Conservation (phyloP, 2,888 invertebrate species). For the Steinernema carpocapsae region DNA sequence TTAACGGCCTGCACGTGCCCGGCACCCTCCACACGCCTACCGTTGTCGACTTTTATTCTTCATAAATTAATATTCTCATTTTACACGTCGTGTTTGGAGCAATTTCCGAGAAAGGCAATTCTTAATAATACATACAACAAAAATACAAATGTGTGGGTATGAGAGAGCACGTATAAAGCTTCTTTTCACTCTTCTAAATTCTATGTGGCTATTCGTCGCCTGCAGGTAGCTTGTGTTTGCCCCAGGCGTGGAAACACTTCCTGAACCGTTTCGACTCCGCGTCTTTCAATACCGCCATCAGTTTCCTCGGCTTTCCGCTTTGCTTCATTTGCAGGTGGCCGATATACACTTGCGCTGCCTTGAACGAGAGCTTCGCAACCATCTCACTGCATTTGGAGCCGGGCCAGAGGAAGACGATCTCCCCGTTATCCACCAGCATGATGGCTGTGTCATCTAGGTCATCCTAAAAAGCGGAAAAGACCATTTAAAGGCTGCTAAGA, state of each 20-base stretch:
- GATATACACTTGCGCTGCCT: conserved; percentile 98
- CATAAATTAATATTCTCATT: conserved; percentile 14
- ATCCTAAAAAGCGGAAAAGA: conserved; percentile 76
- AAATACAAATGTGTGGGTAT: neutral
- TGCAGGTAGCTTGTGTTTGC: conserved; percentile 82
- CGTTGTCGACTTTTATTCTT: no score
- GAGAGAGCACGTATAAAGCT: neutral
- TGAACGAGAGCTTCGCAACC: conserved; percentile 96
- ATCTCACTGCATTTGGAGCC: conserved; percentile 96
- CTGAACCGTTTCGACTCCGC: conserved; percentile 93
- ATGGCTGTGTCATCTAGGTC: conserved; percentile 99
- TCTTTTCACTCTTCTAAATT: neutral
- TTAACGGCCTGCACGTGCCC: no score
- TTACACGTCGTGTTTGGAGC: conserved; percentile 25
- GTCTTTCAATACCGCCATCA: conserved; percentile 91
- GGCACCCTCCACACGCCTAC: no score
- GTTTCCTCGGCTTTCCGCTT: conserved; percentile 85
- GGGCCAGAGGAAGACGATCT: conserved; percentile 95
- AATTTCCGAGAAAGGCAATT: conserved; percentile 3
- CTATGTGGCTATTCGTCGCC: conserved; percentile 45
- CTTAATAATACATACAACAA: neutral
- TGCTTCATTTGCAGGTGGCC: conserved; percentile 95
- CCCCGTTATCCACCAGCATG: conserved; percentile 97
- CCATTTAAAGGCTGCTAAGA: conserved; percentile 7
- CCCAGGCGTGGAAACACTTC: conserved; percentile 99